Evolutionary conservation across 2,797 vertebrate genomes (phyloP).

Genomic region (Caiman crocodilus): DNA sequence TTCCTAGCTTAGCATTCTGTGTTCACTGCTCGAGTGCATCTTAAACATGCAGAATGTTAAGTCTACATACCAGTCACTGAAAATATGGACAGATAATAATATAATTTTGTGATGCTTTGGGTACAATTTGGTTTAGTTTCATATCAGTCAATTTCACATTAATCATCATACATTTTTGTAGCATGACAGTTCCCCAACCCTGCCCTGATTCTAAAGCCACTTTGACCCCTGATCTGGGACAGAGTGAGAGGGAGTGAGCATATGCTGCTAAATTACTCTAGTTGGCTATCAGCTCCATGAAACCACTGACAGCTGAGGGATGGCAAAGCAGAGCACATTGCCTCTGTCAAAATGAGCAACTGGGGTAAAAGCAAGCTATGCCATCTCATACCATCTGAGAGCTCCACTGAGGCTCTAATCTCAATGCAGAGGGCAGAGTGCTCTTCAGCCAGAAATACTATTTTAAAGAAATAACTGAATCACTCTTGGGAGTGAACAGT

Average conservation of each 20-base stretch:
- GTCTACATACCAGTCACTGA: neutral
- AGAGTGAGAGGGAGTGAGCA: neutral
- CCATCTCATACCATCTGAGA: neutral
- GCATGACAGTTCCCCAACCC: neutral
- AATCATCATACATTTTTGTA: neutral
- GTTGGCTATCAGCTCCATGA: neutral
- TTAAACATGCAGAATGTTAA: conserved; percentile 45
- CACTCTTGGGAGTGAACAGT: neutral
- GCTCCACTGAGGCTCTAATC: neutral
- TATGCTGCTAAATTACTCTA: neutral
- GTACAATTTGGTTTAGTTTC: neutral
- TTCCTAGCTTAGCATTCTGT: neutral
- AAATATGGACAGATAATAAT: neutral
- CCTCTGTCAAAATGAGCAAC: neutral
- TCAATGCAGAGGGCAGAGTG: neutral
- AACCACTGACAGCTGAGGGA: neutral
- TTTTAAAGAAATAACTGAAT: neutral
- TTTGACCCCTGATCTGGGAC: neutral
- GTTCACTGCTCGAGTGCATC: conserved; percentile 20
- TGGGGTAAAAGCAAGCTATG: neutral
- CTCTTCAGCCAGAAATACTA: neutral
- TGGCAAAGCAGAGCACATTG: neutral
- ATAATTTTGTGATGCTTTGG: neutral
- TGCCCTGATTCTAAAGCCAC: neutral
- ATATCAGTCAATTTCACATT: neutral